Base-by-base conservation (phyloP, 2,888 invertebrate species). In the Drosophila peninsularis region DNA sequence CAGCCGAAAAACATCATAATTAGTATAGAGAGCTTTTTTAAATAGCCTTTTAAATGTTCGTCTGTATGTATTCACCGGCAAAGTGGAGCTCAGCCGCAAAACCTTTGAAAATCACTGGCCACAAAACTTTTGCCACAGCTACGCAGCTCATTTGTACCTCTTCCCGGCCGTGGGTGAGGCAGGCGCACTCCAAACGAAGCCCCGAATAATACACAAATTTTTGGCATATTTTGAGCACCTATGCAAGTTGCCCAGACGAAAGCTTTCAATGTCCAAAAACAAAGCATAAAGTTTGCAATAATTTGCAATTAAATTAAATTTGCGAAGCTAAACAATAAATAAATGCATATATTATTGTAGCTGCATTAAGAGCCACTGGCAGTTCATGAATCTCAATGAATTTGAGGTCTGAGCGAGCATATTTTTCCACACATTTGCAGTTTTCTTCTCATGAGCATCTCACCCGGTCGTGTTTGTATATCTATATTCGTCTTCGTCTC, bases 251-350 rank as follows among this genome's bases (percentile, higher is more conserved):
- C 70, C 42, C 10, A 45, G 34, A 37, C 42, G 32, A 55, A 78
- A 61, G 53, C 63, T 62, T 66, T 73, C 36, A 13, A 4, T 4
- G 4, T 24, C 2, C 27, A 7, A 6, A 30, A 41, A 54, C 3
- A 4, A 17, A 13, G 17, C 56, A 13, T 53, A 65, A 55, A 61
- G 50, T 30, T 58, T 68, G 44, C 32, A 54, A 58, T 62, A 57
- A 80, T 77, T 84, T 83, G 72, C 75, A 82, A 80, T 73, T 81
- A 79, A 85, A 76, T 81, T 71, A 85, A 67, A 63, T 56, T 71
- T 77, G 50, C n/a, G 52, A 55, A 62, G 41, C 55, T 62, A 65
- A 63, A 72, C 70, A 78, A 71, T 75, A 77, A 74, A 80, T 74
- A 74, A 62, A 73, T 71, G 55, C 62, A 69, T 71, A 41, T 47